A percentile compares a stretch with the other conserved stretches of the same genome.
These are phyloP conservation scores for Drosophila equinoxialis DNA, from an alignment of 1,140 invertebrate species.

Conservation along the genomic window DNA sequence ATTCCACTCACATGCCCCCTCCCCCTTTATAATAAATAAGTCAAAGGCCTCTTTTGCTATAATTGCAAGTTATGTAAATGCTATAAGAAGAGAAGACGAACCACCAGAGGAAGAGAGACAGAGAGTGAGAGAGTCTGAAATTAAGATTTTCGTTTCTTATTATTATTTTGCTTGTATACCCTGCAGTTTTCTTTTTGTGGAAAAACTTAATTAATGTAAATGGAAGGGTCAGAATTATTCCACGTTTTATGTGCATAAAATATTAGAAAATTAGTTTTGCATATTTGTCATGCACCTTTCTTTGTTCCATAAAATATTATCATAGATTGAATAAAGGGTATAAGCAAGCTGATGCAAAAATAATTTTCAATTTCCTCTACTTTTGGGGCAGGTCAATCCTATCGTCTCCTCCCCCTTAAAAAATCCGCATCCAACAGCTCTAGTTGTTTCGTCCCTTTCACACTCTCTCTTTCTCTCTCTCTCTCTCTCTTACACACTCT, in stretches of 20 bases:
- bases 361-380: background rate
- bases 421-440: background rate
- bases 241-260: too few species aligned
- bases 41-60: conserved; percentile 3
- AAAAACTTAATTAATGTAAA: too few species aligned
- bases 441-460: background rate
- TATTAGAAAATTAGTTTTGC: too few species aligned
- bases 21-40: background rate
- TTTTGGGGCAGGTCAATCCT: conserved; percentile 11
- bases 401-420: background rate
- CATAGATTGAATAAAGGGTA: background rate
- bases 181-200: too few species aligned
- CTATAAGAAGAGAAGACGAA: background rate
- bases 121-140: background rate
- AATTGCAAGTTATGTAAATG: conserved; percentile 12
- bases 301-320: too few species aligned
- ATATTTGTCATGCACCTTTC: too few species aligned
- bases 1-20: background rate
- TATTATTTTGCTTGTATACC: background rate
- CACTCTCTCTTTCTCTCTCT: background rate
- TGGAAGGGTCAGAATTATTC: too few species aligned
- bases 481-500: background rate
- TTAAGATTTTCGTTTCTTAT: background rate
- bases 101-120: background rate
- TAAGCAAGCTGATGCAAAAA: background rate